phyloP scores from a whole-genome alignment of 2,888 invertebrate genomes.

The Stenolophus ochropezus region DNA sequence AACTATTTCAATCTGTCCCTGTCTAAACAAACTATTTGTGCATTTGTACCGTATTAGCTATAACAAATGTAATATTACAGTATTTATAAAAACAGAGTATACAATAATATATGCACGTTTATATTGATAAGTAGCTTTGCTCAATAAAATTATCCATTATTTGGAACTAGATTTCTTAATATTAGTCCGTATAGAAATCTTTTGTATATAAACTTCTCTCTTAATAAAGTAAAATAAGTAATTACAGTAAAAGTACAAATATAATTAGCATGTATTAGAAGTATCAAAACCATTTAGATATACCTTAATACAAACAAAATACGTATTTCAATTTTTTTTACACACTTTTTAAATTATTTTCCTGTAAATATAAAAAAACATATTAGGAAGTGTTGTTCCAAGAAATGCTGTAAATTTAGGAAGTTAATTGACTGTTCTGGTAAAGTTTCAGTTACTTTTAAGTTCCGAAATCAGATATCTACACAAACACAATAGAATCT shows the following conservation, averaged over 20 bases:
- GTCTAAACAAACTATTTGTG: conserved; percentile 36
- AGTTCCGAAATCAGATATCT: conserved; percentile 22
- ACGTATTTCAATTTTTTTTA: background rate
- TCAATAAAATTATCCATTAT: conserved; percentile 7
- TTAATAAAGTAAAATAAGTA: conserved; percentile 3
- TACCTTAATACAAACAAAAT: background rate
- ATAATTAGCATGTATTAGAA: conserved; percentile 12
- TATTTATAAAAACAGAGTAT: conserved; percentile 22
- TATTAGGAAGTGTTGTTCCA: conserved; percentile 40
- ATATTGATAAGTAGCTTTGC: conserved; percentile 5
- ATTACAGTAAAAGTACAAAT: conserved; percentile 1
- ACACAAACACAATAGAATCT: conserved; percentile 42
- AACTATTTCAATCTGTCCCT: conserved; percentile 30
- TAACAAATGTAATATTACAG: conserved; percentile 17
- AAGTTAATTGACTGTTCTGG: background rate
- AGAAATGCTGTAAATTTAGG: background rate
- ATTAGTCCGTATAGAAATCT: conserved; percentile 21
- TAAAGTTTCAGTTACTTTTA: background rate
- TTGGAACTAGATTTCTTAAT: conserved; percentile 45
- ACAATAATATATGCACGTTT: conserved; percentile 17
- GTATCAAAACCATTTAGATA: background rate
- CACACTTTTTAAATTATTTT: background rate
- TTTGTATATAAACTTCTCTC: conserved; percentile 30
- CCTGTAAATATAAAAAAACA: background rate
- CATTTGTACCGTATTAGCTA: conserved; percentile 29